Evolutionary conservation across 2,797 vertebrate species (phyloP).

Genomic region (Alcedo atthis): DNA sequence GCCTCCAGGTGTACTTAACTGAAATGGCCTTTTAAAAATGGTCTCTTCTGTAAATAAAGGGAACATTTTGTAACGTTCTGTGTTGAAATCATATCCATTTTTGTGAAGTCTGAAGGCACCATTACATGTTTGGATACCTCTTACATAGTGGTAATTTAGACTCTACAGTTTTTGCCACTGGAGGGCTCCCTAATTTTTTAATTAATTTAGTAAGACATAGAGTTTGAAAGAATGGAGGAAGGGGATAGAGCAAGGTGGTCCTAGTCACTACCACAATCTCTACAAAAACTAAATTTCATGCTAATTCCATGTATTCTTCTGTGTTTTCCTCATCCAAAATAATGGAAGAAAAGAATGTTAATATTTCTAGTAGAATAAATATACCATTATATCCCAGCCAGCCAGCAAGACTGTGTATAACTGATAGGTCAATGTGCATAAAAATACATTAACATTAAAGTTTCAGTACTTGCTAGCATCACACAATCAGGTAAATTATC

Average conservation of each 20-base stretch:
- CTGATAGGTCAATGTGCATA: not conserved
- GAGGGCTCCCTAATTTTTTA: slow-evolving; percentile 55
- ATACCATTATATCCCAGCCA: not conserved
- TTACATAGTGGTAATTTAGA: not conserved
- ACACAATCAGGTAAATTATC: not conserved
- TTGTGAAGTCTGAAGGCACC: not conserved
- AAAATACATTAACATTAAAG: not conserved
- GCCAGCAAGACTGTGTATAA: not conserved
- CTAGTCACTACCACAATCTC: not conserved
- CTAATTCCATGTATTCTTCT: not conserved
- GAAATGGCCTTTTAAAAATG: not conserved
- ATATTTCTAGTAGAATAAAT: not conserved
- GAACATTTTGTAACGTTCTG: not conserved
- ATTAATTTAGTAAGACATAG: not conserved
- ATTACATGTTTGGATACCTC: not conserved
- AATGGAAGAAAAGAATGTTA: not conserved
- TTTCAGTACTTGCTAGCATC: not conserved
- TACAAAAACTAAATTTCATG: not conserved
- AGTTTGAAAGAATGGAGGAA: not conserved
- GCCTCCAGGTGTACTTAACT: not conserved
- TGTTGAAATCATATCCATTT: not conserved
- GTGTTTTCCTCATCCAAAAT: not conserved
- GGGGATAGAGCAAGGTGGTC: not conserved
- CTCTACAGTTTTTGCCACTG: slow-evolving; percentile 46
- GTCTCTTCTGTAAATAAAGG: not conserved